Evolutionary conservation across 2,113 vertebrate genomes (phyloP).

Genomic region (Cairina moschata): DNA sequence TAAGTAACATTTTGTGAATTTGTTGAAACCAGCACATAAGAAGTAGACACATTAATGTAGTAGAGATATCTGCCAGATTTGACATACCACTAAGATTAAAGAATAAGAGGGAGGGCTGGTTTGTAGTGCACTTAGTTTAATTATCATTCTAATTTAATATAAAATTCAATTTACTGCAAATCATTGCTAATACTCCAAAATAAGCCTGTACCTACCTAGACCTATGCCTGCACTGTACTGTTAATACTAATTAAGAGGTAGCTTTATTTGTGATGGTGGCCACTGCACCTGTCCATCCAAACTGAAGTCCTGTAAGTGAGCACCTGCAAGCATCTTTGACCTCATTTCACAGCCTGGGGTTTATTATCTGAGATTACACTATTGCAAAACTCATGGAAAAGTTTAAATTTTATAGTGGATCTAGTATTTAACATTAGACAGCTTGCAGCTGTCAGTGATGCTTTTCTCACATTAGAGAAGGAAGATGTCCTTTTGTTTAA

Average conservation of each 20-base stretch:
- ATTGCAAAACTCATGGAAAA: background rate
- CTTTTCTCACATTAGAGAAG: background rate
- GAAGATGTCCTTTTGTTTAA: background rate
- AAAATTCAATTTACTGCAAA: background rate
- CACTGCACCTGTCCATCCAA: background rate
- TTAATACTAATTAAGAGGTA: background rate
- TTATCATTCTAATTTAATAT: background rate
- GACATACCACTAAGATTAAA: background rate
- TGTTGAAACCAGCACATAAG: background rate
- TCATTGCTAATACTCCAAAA: background rate
- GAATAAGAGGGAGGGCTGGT: background rate
- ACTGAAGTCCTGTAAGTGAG: background rate
- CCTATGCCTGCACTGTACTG: background rate
- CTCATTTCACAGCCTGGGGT: background rate
- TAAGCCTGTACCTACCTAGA: background rate
- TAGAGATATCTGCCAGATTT: background rate
- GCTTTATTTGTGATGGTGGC: background rate
- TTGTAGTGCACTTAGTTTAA: background rate
- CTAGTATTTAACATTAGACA: background rate
- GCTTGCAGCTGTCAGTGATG: background rate
- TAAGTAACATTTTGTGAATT: background rate
- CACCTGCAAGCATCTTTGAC: background rate
- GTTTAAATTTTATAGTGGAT: background rate
- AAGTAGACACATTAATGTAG: background rate
- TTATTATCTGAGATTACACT: background rate